Evolutionary conservation across 2,888 invertebrate genomes (phyloP).

Genomic region (Cephonodes hylas): DNA sequence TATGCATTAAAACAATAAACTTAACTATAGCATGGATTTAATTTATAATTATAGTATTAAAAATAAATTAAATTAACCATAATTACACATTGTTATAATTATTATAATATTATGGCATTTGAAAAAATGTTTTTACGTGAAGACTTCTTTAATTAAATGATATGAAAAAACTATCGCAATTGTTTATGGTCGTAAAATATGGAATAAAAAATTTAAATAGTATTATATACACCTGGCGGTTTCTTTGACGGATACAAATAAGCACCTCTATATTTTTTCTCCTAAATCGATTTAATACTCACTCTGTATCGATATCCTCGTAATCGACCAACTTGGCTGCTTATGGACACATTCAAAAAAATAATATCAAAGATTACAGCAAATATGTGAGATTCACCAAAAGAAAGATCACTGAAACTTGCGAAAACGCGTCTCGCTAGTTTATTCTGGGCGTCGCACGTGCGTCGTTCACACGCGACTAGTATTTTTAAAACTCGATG

Average conservation of each 20-base stretch:
- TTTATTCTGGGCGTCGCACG: constrained; percentile 9
- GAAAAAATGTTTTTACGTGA: too few species aligned
- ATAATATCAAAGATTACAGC: neutral
- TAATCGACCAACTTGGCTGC: constrained; percentile 33
- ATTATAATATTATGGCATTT: too few species aligned
- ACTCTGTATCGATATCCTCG: constrained; percentile 33
- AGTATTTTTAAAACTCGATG: neutral
- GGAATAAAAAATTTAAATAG: too few species aligned
- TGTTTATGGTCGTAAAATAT: too few species aligned
- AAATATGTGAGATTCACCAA: neutral
- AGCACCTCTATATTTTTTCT: neutral
- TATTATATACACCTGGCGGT: neutral
- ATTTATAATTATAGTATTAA: neutral
- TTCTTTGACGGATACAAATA: too few species aligned
- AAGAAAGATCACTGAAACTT: neutral
- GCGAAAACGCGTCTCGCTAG: neutral
- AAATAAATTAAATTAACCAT: neutral
- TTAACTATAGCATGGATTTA: too few species aligned
- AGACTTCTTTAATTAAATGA: too few species aligned
- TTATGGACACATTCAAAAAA: constrained; percentile 15
- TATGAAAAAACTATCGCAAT: too few species aligned
- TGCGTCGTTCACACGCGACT: constrained; percentile 26
- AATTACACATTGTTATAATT: too few species aligned
- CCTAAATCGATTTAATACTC: constrained; percentile 29
- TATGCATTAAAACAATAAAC: too few species aligned